Evolutionary conservation across 2,797 vertebrate genomes (phyloP).

Genomic region (Clamator glandarius): DNA sequence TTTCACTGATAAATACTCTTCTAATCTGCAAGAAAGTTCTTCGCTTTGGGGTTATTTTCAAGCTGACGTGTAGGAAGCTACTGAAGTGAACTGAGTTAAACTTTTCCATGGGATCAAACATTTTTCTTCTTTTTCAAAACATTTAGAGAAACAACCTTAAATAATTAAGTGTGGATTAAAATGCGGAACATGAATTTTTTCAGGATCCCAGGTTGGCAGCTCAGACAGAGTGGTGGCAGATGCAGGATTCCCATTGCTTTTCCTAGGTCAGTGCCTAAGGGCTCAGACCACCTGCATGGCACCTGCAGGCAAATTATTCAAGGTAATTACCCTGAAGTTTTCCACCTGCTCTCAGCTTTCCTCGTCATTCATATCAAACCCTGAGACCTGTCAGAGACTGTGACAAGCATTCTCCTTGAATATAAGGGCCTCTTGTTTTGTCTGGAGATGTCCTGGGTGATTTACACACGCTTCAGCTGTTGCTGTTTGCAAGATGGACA

Average conservation of each 20-base stretch:
- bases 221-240: not conserved
- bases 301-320: conserved; percentile 34
- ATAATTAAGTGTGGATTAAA: conserved; percentile 44
- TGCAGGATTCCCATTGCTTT: not conserved
- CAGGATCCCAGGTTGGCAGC: not conserved
- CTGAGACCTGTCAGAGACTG: not conserved
- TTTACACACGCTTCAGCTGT: not conserved
- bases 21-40: not conserved
- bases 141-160: conserved; percentile 20
- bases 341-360: not conserved
- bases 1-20: conserved; percentile 13
- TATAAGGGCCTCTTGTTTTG: not conserved
- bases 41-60: conserved; percentile 1
- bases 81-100: not conserved
- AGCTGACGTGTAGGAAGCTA: not conserved
- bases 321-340: conserved; percentile 45
- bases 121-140: not conserved
- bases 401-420: not conserved
- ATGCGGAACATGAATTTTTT: conserved; percentile 32
- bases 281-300: conserved; percentile 71
- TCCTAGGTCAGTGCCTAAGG: not conserved
- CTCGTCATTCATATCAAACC: not conserved
- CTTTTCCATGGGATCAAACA: not conserved
- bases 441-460: not conserved
- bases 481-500: not conserved